Percentiles rank a stretch among this genome's conserved stretches.
These are phyloP conservation scores for Orchesella cincta DNA, from an alignment of 1,140 invertebrate species.

Conservation along the genomic window DNA sequence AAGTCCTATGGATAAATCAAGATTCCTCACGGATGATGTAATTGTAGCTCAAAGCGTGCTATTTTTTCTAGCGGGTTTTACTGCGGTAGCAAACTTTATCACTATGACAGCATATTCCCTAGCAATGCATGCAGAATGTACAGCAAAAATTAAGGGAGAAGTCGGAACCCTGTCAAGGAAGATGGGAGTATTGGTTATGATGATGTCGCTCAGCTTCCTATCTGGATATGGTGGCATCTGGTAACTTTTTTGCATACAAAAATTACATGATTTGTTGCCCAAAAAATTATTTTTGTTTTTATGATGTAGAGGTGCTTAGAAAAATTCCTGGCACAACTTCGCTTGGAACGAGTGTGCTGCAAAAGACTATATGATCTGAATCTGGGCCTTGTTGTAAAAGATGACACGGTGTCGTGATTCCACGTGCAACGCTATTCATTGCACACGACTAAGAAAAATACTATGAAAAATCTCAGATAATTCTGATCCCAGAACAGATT, in stretches of 20 bases:
- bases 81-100: constrained; percentile 62
- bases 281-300: not conserved
- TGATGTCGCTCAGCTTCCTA: not conserved
- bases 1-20: not conserved
- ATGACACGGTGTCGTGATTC: constrained; percentile 54
- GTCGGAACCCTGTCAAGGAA: not conserved
- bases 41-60: not conserved
- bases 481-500: constrained; percentile 5
- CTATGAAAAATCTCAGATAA: no score
- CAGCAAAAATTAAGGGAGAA: not conserved
- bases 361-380: constrained; percentile 25
- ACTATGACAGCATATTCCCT: not conserved
- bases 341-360: not conserved
- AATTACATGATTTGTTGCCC: no score
- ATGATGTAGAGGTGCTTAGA: constrained; percentile 33
- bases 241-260: no score
- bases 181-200: not conserved
- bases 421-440: not conserved
- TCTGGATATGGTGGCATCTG: not conserved
- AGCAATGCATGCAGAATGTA: not conserved
- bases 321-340: not conserved
- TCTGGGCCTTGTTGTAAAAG: constrained; percentile 20
- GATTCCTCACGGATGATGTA: no score
- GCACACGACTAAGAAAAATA: no score
- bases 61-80: constrained; percentile 68